A percentile compares a stretch with the other conserved stretches of the same genome.
Evolutionary conservation across 1,140 invertebrate genomes (phyloP).

Genomic region (Hydropsyche tenuis): DNA sequence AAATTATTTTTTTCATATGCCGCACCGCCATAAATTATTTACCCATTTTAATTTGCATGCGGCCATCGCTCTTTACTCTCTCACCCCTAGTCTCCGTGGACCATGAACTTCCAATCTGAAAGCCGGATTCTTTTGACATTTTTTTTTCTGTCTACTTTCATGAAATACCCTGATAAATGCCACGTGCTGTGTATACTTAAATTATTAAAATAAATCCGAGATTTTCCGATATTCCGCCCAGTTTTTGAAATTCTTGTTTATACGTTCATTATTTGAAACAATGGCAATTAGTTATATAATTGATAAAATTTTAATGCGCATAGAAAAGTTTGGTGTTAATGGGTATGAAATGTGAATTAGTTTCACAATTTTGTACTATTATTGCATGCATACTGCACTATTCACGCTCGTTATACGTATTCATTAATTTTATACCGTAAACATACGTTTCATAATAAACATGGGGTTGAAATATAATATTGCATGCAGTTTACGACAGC

Average conservation of each 20-base stretch:
- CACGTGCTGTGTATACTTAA: too few species aligned
- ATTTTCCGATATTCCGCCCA: too few species aligned
- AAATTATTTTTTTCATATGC: conserved; percentile 47
- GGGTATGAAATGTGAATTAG: too few species aligned
- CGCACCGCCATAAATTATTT: conserved; percentile 48
- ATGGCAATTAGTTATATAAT: too few species aligned
- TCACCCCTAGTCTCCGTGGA: not conserved
- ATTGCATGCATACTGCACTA: too few species aligned
- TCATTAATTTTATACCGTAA: conserved; percentile 6
- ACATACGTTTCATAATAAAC: conserved; percentile 3
- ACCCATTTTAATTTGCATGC: conserved; percentile 50
- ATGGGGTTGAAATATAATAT: conserved; percentile 6
- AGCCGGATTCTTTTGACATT: not conserved
- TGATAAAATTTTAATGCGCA: too few species aligned
- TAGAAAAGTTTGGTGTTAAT: too few species aligned
- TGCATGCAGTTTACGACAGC: conserved; percentile 4
- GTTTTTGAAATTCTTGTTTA: too few species aligned
- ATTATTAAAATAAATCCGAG: too few species aligned
- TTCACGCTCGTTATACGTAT: conserved; percentile 1
- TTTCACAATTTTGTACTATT: too few species aligned
- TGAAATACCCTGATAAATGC: too few species aligned
- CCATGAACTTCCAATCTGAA: conserved; percentile 18
- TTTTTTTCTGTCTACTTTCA: not conserved
- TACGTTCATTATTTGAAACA: too few species aligned
- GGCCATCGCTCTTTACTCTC: conserved; percentile 37